Evolutionary conservation across 2,888 invertebrate species (phyloP), one percentile per base, ranked within the genome.

Genomic region (Idaea biselata): DNA sequence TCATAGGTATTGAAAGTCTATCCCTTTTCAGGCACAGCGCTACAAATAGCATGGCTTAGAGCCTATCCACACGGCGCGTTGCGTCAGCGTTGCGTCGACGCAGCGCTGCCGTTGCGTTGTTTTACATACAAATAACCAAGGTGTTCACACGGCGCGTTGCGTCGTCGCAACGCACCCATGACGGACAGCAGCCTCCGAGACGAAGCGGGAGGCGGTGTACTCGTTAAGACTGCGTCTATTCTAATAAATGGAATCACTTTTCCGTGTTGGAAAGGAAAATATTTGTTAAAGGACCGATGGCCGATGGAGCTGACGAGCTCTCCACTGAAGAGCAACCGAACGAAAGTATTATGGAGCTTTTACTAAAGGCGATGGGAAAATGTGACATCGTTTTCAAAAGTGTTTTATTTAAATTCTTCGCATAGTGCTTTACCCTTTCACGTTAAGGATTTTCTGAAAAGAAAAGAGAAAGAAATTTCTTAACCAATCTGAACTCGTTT

Each of bases 391-490:
- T 44, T 44, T 44, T 44, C 44, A 44, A 44, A 44, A 44, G 44
- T 44, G 14, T 14, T 11, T 44, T 44, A 44, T 44, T 44, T 44
- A 44, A 44, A 44, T 44, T 44, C 14, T 44, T 44, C 44, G 44
- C 44, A 44, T 44, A 44, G 44, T 44, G 44, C 44, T 44, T 44
- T 44, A 44, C 44, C 44, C 44, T 44, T 44, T 44, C 14, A 44
- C 44, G 44, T 44, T 8, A 44, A 44, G 44, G 44, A 44, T 44
- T 44, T 44, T 44, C 25, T 68, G 69, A 55, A 55, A 16, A 55
- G 69, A 68, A 67, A 69, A 62, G n/a, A 44, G 55, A 60, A 63
- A 6, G 32, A 25, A 16, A 32, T 58, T 60, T 54, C 33, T 59
- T 62, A 60, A 58, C 60, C 60, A 60, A 66, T 58, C 60, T 57